Percentiles rank a stretch among this genome's conserved stretches.
These are phyloP conservation scores for Sesamia nonagrioides DNA, from an alignment of 1,140 invertebrate species.

Conservation along the genomic window DNA sequence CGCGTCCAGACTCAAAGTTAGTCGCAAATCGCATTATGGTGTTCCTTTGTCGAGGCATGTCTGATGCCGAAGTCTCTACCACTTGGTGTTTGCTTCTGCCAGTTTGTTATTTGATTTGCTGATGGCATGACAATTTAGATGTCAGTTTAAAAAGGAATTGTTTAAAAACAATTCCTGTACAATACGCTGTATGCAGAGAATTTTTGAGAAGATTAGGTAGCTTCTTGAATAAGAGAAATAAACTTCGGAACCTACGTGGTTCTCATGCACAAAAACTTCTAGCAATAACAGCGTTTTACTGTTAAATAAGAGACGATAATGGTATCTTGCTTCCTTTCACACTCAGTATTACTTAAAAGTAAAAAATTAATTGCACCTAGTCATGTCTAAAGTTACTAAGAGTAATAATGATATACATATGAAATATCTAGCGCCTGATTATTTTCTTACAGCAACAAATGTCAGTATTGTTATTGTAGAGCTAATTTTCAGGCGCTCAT, in stretches of 20 bases:
- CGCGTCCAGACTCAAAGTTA: constrained; percentile 29
- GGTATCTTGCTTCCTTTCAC: too few species aligned
- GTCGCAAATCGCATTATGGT: constrained; percentile 47
- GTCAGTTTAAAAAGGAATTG: neutral
- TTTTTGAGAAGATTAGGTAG: too few species aligned
- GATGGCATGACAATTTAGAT: neutral
- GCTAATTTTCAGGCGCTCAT: constrained; percentile 31
- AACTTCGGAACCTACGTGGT: too few species aligned
- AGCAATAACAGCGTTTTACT: too few species aligned
- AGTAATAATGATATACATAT: constrained; percentile 1
- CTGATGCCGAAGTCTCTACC: constrained; percentile 4
- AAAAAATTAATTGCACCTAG: neutral
- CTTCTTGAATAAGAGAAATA: too few species aligned
- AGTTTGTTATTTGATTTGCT: neutral
- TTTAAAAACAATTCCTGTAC: neutral
- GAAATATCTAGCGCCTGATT: constrained; percentile 16
- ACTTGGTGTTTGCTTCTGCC: neutral
- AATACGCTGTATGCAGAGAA: too few species aligned
- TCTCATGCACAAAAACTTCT: too few species aligned
- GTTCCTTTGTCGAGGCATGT: constrained; percentile 33
- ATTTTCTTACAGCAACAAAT: constrained; percentile 39
- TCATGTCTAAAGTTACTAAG: neutral
- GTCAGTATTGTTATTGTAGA: constrained; percentile 7
- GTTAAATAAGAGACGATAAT: too few species aligned
- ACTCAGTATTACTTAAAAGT: neutral